These are phyloP conservation scores for Drosophila melanogaster DNA, from an alignment of 1,140 invertebrate species.

Conservation along the genomic window Release_6_plus_ISO1_MT NT_033777.3:29610001-29610500, in stretches of 20 bases:
- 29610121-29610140: slow-evolving; percentile 71
- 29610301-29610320: slow-evolving; percentile 42
- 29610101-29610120: slow-evolving; percentile 83
- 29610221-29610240: slow-evolving; percentile 70
- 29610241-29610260: slow-evolving; percentile 38
- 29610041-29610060: slow-evolving; percentile 44
- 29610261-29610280: slow-evolving; percentile 26
- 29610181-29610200: slow-evolving; percentile 33
- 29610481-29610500: not conserved
- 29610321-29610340: slow-evolving; percentile 32
- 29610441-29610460: slow-evolving; percentile 22
- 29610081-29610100: slow-evolving; percentile 75
- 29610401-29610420: slow-evolving; percentile 60
- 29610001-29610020: slow-evolving; percentile 39
- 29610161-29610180: slow-evolving; percentile 4
- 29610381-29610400: slow-evolving; percentile 20
- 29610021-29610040: slow-evolving; percentile 71
- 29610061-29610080: slow-evolving; percentile 32
- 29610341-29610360: slow-evolving; percentile 48
- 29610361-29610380: slow-evolving; percentile 1
- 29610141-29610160: not conserved
- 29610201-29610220: slow-evolving; percentile 68
- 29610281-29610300: slow-evolving; percentile 41
- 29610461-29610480: not conserved
- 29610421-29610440: slow-evolving; percentile 43